Percentiles rank a stretch among this genome's conserved stretches.
Evolutionary conservation across 1,140 invertebrate genomes (phyloP).

Genomic region (Halictus rubicundus): DNA sequence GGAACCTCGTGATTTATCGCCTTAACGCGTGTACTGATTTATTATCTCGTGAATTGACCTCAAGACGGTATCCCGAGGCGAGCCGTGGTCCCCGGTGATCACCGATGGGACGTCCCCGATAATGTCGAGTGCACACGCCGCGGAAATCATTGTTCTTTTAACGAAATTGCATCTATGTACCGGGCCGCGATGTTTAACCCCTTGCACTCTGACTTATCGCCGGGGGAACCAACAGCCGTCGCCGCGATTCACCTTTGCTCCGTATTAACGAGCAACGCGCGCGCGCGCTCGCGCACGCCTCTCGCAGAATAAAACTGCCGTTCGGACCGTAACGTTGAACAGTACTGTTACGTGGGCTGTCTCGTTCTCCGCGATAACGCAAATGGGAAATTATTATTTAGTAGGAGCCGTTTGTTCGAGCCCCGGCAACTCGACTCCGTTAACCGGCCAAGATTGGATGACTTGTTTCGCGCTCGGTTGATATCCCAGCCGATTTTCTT

Average conservation of each 20-base stretch:
- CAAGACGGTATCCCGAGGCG: conserved; percentile 41
- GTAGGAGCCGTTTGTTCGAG: background rate
- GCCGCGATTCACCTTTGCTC: conserved; percentile 20
- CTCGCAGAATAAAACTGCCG: background rate
- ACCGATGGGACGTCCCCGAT: conserved; percentile 55
- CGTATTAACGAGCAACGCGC: background rate
- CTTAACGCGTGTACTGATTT: conserved; percentile 59
- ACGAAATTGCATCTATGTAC: conserved; percentile 38
- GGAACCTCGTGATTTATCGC: conserved; percentile 57
- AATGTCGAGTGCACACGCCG: conserved; percentile 50
- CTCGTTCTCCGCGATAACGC: background rate
- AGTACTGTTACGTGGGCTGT: conserved; percentile 1
- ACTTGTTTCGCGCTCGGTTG: background rate
- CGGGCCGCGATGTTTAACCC: conserved; percentile 29
- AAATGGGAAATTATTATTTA: conserved; percentile 4
- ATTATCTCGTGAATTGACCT: conserved; percentile 58
- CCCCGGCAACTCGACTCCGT: background rate
- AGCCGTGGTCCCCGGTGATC: conserved; percentile 22
- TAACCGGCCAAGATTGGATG: background rate
- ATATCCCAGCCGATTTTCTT: too few relatives aligned
- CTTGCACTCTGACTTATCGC: conserved; percentile 33
- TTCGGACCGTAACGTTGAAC: background rate
- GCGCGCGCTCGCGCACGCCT: too few relatives aligned
- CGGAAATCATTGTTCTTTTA: conserved; percentile 57
- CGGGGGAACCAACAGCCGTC: background rate